phyloP scores from a whole-genome alignment of 2,888 invertebrate genomes.

The Dorcus hopei region DNA sequence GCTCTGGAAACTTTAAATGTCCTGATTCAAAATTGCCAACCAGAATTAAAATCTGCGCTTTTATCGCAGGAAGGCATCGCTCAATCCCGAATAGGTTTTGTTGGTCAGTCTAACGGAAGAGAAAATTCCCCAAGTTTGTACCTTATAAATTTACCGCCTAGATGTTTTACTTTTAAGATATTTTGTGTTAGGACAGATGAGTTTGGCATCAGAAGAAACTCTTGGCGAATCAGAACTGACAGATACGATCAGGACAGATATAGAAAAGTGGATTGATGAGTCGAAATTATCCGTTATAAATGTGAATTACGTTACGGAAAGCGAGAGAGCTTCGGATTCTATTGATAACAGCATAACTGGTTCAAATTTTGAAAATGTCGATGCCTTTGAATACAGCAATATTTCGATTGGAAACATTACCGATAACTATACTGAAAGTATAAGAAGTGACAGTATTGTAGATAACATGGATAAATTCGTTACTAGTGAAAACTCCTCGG shows the following conservation, averaged over 20 bases:
- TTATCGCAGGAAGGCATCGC: conserved; percentile 51
- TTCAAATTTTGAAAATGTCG: conserved; percentile 5
- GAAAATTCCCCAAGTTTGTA: conserved; percentile 57
- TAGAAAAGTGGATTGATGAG: conserved; percentile 48
- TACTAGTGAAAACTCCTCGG: conserved; percentile 42
- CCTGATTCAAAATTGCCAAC: conserved; percentile 56
- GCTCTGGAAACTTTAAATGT: conserved; percentile 75
- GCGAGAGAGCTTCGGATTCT: conserved; percentile 25
- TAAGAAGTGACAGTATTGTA: conserved; percentile 32
- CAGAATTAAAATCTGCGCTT: conserved; percentile 54
- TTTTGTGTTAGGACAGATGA: conserved; percentile 46
- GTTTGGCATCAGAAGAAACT: conserved; percentile 45
- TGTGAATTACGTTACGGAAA: conserved; percentile 29
- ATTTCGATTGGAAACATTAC: conserved; percentile 30
- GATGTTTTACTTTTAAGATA: background rate
- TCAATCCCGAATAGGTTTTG: conserved; percentile 46
- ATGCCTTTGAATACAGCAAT: conserved; percentile 29
- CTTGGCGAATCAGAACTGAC: conserved; percentile 43
- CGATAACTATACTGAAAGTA: conserved; percentile 22
- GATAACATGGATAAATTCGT: conserved; percentile 37
- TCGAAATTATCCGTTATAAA: conserved; percentile 43
- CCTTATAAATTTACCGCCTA: conserved; percentile 8
- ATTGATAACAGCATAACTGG: background rate
- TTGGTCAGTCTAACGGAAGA: conserved; percentile 44
- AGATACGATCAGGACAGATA: conserved; percentile 42